phyloP scores from a whole-genome alignment of 2,797 vertebrate species.

The Sebastes nivosus region DNA sequence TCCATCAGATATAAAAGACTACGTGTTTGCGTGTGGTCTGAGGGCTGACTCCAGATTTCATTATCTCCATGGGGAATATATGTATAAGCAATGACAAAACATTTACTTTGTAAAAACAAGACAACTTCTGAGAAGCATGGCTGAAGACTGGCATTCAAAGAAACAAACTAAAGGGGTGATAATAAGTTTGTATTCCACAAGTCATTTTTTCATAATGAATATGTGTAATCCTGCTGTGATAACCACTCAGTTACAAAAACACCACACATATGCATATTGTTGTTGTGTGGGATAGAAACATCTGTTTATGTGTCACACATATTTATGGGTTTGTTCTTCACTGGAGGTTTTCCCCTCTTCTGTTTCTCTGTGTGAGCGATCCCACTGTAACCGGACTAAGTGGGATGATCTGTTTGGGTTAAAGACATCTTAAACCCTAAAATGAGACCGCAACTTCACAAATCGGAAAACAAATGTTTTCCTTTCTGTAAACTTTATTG shows the following conservation, averaged over 20 bases:
- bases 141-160: background rate
- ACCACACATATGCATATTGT: background rate
- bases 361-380: background rate
- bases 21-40: background rate
- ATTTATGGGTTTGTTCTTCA: background rate
- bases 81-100: background rate
- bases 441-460: background rate
- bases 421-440: background rate
- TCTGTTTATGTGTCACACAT: background rate
- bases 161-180: background rate
- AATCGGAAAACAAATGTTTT: conserved; percentile 7
- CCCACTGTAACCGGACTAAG: background rate
- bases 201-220: background rate
- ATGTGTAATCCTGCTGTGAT: background rate
- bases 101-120: background rate
- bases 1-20: background rate
- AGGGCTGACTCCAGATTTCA: background rate
- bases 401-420: background rate
- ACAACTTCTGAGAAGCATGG: background rate
- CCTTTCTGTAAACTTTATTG: conserved; percentile 4
- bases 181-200: background rate
- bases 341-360: background rate
- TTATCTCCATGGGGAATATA: background rate
- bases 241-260: background rate
- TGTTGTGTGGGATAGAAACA: background rate